Evolutionary conservation across 2,113 vertebrate genomes (phyloP).

Genomic region (Oxyruncus cristatus): DNA sequence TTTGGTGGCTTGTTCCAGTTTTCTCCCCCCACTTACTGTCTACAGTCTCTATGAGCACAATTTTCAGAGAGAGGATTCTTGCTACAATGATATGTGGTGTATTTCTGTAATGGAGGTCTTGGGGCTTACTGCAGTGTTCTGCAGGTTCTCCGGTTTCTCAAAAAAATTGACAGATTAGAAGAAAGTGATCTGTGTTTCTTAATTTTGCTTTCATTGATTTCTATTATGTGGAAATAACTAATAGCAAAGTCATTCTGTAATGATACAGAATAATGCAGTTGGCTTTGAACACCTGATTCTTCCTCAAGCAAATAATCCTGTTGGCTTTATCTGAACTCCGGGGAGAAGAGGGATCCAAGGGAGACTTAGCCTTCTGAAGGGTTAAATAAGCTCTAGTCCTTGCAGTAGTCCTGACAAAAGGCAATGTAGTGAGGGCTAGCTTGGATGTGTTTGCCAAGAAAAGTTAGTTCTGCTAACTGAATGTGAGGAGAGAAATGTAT

Average conservation of each 20-base stretch:
- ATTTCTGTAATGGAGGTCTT: not conserved
- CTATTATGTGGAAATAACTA: not conserved
- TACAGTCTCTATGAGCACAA: not conserved
- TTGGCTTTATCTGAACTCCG: not conserved
- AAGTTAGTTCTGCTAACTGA: not conserved
- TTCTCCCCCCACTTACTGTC: not conserved
- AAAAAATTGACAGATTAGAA: not conserved
- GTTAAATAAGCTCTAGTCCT: not conserved
- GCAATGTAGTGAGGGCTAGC: not conserved
- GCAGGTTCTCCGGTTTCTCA: not conserved
- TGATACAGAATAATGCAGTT: not conserved
- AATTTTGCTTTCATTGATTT: conserved; percentile 2
- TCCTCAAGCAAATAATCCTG: not conserved
- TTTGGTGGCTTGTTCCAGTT: not conserved
- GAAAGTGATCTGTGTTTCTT: not conserved
- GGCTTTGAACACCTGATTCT: not conserved
- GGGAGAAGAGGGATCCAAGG: not conserved
- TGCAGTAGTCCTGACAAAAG: not conserved
- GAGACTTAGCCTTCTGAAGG: not conserved
- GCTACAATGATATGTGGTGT: not conserved
- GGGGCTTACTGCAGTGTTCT: not conserved
- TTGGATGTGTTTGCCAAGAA: not conserved
- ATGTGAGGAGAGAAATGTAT: not conserved
- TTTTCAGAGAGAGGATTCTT: not conserved
- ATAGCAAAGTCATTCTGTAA: not conserved